These are phyloP conservation scores for Idaea aversata DNA, from an alignment of 2,888 invertebrate genomes.

Conservation along the genomic window DNA sequence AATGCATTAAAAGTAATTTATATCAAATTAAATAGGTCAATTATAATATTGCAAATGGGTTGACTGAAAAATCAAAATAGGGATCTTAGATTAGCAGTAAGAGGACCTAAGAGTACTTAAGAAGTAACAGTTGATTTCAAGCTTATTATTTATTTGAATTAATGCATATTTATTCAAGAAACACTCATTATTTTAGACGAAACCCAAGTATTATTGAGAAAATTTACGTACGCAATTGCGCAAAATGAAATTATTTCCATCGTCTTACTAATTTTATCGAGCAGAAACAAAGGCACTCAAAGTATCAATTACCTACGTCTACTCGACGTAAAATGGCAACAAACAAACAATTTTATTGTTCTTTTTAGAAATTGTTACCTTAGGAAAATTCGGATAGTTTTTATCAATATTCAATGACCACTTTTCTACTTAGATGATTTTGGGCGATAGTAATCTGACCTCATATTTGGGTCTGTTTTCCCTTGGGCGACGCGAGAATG, in stretches of 20 bases:
- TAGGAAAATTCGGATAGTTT: neutral
- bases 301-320: neutral
- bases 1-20: too few relatives aligned
- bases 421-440: neutral
- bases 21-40: too few relatives aligned
- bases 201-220: neutral
- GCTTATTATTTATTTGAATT: too few relatives aligned
- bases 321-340: neutral
- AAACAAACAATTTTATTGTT: neutral
- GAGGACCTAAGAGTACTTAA: too few relatives aligned
- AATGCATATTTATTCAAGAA: neutral
- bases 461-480: neutral
- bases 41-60: too few relatives aligned
- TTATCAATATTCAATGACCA: conserved; percentile 1
- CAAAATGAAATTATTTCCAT: neutral
- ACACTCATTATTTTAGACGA: neutral
- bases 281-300: conserved; percentile 1
- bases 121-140: too few relatives aligned
- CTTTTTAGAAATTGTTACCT: neutral
- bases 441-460: neutral
- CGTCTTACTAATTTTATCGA: neutral
- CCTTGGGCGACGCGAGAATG: neutral
- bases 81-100: too few relatives aligned
- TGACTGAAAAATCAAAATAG: too few relatives aligned
- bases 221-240: neutral